Conservation (phyloP, 2,113 vertebrate species). For the Glareola pratincola region DNA sequence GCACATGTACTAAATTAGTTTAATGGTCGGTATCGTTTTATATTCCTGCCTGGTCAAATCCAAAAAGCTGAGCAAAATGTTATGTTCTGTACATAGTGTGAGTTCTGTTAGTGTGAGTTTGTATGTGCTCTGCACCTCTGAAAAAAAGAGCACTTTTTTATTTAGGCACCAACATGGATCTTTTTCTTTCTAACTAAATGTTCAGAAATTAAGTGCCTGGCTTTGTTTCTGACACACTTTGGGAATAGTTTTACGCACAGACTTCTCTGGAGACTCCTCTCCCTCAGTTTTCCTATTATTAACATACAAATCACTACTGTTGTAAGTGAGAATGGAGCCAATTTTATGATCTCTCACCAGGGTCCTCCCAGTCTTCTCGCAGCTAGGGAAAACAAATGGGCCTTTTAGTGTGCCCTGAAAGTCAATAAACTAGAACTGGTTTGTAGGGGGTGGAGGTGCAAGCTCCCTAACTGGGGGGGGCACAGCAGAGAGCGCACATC, state of each 20-base stretch:
- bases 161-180: not conserved
- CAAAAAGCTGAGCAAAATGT: not conserved
- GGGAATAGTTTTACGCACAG: not conserved
- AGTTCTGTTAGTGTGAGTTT: not conserved
- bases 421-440: not conserved
- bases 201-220: not conserved
- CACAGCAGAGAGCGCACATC: not conserved
- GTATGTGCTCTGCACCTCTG: not conserved
- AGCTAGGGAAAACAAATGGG: slow-evolving; percentile 20
- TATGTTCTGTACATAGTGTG: not conserved
- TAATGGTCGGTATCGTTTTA: not conserved
- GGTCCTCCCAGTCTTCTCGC: not conserved
- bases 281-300: not conserved
- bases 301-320: slow-evolving; percentile 3
- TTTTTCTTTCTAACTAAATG: not conserved
- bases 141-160: not conserved
- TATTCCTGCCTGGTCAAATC: not conserved
- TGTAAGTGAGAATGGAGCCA: not conserved
- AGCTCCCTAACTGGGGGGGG: not conserved
- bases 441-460: not conserved
- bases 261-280: not conserved
- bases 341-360: slow-evolving; percentile 11
- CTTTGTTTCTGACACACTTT: not conserved
- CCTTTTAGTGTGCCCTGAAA: not conserved
- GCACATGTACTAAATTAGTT: not conserved